Evolutionary conservation across 2,113 vertebrate species (phyloP).

Genomic region (Rana temporaria): DNA sequence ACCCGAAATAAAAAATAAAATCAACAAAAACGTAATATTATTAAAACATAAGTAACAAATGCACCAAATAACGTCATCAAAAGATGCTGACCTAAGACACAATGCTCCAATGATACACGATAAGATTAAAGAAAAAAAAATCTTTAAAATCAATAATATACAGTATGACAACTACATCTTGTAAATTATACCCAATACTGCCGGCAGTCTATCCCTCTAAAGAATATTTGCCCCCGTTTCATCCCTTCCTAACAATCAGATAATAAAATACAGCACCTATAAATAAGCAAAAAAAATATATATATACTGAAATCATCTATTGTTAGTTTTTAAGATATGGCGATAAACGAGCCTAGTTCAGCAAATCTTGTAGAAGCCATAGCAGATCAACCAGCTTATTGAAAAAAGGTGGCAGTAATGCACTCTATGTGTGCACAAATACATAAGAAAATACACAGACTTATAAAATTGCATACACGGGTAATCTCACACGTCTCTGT

Average conservation of each 20-base stretch:
- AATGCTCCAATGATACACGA: slow-evolving; percentile 90
- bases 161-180: slow-evolving; percentile 98
- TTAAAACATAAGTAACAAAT: slow-evolving; percentile 88
- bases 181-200: slow-evolving; percentile 99
- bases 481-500: slow-evolving; percentile 78
- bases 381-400: slow-evolving; percentile 97
- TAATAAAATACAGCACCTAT: slow-evolving; percentile 99
- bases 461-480: slow-evolving; percentile 84
- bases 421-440: slow-evolving; percentile 94
- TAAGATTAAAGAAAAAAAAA: slow-evolving; percentile 85
- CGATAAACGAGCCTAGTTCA: slow-evolving; percentile 95
- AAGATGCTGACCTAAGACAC: slow-evolving; percentile 88
- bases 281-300: slow-evolving; percentile 94
- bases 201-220: slow-evolving; percentile 99
- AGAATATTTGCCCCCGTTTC: slow-evolving; percentile 95
- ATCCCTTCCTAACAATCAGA: slow-evolving; percentile 96
- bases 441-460: slow-evolving; percentile 92
- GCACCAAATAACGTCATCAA: slow-evolving; percentile 90
- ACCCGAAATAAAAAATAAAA: slow-evolving; percentile 60
- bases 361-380: slow-evolving; percentile 88
- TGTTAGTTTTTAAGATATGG: slow-evolving; percentile 94
- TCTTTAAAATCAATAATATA: slow-evolving; percentile 96
- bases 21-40: slow-evolving; percentile 80
- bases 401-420: slow-evolving; percentile 95
- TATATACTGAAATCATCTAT: slow-evolving; percentile 90